Evolutionary conservation across 2,888 invertebrate species (phyloP), one percentile per base, ranked within the genome.

Genomic region (Pachycephus smyrnensis): DNA sequence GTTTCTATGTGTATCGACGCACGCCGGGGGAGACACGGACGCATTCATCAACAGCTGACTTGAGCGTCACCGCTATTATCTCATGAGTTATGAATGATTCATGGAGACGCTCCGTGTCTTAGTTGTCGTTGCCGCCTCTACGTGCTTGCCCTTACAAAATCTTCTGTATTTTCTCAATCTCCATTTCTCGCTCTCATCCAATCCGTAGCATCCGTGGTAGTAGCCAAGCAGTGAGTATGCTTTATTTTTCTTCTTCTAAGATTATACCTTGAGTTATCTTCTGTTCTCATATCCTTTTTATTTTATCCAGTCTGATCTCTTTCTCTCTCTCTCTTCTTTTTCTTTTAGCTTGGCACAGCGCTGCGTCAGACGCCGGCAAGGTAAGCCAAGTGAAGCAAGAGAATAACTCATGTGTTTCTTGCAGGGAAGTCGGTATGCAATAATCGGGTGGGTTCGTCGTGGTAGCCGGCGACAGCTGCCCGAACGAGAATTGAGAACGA

Each of bases 71-170:
- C 82, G 85, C 83, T 84, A 87, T 87, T 88, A 87, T 87, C 86
- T 87, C 86, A 83, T 84, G 87, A 83, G 77, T 84, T 83, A 84
- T 87, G 87, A 88, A 87, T 87, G 87, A 87, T 88, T 87, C 87
- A 88, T 86, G 85, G 55, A 55, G 55, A 55, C 84, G 82, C 79
- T 75, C 71, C 31, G 31, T 71, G 31, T 71, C 71, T 71, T 32
- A 31, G 71, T 32, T 71, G 32, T 71, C 55, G 32, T 71, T 71
- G 75, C 81, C 81, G 77, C 78, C 69, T 75, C 82, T 85, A 85
- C 85, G 84, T 84, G 85, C 80, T 77, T 80, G 80, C 84, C 80
- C 81, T 85, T 82, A 81, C 80, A 81, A 83, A 84, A 84, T 83
- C 80, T 78, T 33, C 32, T 33, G 32, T 71, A 32, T 71, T 71